Evolutionary conservation across 2,888 invertebrate species (phyloP).

Genomic region (Drosophila tanythrix): DNA sequence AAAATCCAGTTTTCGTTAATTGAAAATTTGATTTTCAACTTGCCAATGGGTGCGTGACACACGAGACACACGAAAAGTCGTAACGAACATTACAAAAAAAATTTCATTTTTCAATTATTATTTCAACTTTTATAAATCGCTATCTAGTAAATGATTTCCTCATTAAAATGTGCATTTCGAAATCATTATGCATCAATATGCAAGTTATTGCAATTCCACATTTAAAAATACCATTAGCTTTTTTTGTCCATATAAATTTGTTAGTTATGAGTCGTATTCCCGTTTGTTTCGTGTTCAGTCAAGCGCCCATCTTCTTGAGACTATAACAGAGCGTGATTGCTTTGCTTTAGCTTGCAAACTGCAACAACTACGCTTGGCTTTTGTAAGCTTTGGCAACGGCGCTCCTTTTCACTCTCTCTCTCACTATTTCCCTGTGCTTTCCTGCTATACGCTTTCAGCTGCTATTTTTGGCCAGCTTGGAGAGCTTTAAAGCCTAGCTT

Average conservation of each 20-base stretch:
- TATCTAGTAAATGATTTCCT: neutral
- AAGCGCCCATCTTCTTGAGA: conserved; percentile 12
- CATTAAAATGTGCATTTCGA: neutral
- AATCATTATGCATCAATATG: neutral
- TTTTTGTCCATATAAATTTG: neutral
- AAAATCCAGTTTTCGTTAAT: conserved; percentile 4
- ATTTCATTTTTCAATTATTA: neutral
- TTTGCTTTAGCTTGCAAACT: conserved; percentile 23
- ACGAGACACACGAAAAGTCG: neutral
- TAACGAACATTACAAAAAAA: neutral
- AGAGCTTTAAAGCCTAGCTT: conserved; percentile 53
- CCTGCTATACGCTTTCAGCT: conserved; percentile 36
- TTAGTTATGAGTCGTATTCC: neutral
- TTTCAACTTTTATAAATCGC: neutral
- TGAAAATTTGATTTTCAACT: conserved; percentile 9
- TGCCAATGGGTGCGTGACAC: conserved; percentile 10
- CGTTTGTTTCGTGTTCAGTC: conserved; percentile 1
- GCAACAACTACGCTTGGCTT: conserved; percentile 20
- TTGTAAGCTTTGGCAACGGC: conserved; percentile 16
- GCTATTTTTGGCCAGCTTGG: conserved; percentile 37
- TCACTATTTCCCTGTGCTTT: conserved; percentile 23
- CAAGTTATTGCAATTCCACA: neutral
- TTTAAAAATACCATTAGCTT: neutral
- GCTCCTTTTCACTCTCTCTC: neutral
- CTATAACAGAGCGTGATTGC: conserved; percentile 2